A percentile compares a stretch with the other conserved stretches of the same genome.
Evolutionary conservation across 2,797 vertebrate species (phyloP).

Genomic region (Danio tinwini): DNA sequence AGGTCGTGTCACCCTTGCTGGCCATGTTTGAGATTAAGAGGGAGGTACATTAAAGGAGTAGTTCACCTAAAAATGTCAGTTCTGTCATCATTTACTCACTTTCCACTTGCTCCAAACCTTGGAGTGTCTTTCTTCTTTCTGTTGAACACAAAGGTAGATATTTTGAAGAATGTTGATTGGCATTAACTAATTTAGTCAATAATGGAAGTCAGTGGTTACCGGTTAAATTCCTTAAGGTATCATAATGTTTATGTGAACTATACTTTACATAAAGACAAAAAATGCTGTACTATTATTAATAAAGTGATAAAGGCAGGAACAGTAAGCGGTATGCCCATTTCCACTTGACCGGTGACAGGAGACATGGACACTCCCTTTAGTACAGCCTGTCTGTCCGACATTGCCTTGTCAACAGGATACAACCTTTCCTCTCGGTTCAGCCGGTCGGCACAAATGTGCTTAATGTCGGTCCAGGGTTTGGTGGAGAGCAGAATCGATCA

Average conservation of each 20-base stretch:
- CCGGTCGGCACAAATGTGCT: slow-evolving; percentile 20
- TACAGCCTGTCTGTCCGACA: slow-evolving; percentile 53
- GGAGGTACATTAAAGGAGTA: slow-evolving; percentile 1
- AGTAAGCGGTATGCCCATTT: slow-evolving; percentile 50
- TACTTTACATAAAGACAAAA: neutral
- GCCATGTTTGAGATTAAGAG: slow-evolving; percentile 36
- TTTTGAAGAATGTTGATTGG: too few relatives aligned
- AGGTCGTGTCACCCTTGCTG: slow-evolving; percentile 49
- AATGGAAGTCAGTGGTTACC: too few relatives aligned
- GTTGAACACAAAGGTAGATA: too few relatives aligned
- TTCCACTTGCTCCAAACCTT: too few relatives aligned
- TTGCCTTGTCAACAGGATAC: slow-evolving; percentile 71
- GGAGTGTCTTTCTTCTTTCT: too few relatives aligned
- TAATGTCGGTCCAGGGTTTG: slow-evolving; percentile 14
- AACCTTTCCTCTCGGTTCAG: slow-evolving; percentile 59
- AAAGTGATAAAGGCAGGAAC: slow-evolving; percentile 44
- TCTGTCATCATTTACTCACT: too few relatives aligned
- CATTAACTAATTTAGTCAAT: too few relatives aligned
- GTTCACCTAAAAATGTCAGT: too few relatives aligned
- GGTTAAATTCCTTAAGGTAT: too few relatives aligned
- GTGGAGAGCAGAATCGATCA: slow-evolving; percentile 24
- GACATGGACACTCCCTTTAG: slow-evolving; percentile 57
- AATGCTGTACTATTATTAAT: slow-evolving; percentile 47
- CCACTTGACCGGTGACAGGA: slow-evolving; percentile 34
- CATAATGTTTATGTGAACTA: too few relatives aligned